Evolutionary conservation across 1,140 invertebrate genomes (phyloP), one percentile per base, ranked within the genome.

Genomic region (Rhagoletis zephyria): DNA sequence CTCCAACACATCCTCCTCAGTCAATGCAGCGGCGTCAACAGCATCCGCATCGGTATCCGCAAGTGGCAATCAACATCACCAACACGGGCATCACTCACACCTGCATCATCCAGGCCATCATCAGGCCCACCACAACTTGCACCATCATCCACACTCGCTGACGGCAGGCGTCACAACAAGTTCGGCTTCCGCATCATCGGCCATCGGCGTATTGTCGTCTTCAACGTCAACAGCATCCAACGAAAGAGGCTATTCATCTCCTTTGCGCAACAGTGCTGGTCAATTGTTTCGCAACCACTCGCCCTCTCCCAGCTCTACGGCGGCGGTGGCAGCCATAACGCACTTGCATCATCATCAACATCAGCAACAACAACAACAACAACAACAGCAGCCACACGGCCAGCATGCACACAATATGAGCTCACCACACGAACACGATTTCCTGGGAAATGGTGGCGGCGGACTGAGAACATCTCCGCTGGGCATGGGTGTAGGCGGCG

Each of bases 311-410:
- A 19, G 48, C 12, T 81, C 74, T 7, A 19, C 85, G 14, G 56
- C 85, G n/a, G 56, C 60, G 74, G 59, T 64, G 86, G 67, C 65
- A 30, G 77, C 87, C 56, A 81, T 65, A 70, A 67, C 87, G 12
- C 67, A 88, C n/a, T 64, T 87, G 30, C 87, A 87, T 87, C 87
- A 91, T 42, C 93, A 93, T 89, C 88, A 88, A n/a, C 94, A 93
- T 77, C 93, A 93, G 87, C 93, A 92, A 60, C 89, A 93, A 40
- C 93, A 93, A 51, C 89, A 93, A 40, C 93, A 93, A 51, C 89
- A 67, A 87, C 93, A 93, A 59, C 88, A 88, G 42, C 89, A 67
- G 88, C 93, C 93, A 48, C 88, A 88, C 42, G 67, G 67, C 7
- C 61, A 87, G 51, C 88, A 92, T 93, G 92, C 88, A 89, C 91